These are phyloP conservation scores for Morone saxatilis DNA, from an alignment of 2,113 vertebrate species.

Conservation along the genomic window DNA sequence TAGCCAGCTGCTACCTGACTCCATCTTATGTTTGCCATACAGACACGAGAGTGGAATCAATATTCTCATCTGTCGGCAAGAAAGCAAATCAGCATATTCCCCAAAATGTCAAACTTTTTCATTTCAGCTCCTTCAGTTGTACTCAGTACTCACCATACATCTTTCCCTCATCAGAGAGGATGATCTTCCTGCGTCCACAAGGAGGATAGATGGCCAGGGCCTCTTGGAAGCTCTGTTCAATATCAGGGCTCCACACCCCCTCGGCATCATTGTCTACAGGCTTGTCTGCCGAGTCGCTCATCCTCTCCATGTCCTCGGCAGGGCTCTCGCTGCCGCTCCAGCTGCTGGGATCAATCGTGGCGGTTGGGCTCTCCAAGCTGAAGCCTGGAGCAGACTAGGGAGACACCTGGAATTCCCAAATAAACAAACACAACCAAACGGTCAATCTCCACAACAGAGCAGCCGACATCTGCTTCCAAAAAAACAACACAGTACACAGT, in stretches of 20 bases:
- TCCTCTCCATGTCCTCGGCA: slow-evolving; percentile 98
- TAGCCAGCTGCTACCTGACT: too few species aligned
- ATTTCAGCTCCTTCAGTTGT: background rate
- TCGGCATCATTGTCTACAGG: slow-evolving; percentile 98
- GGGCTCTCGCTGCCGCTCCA: slow-evolving; percentile 99
- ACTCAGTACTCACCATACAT: slow-evolving; percentile 99
- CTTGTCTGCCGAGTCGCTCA: slow-evolving; percentile 99
- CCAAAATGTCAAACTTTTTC: background rate
- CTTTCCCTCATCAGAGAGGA: slow-evolving; percentile 99
- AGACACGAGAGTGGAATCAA: background rate
- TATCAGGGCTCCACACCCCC: slow-evolving; percentile 99
- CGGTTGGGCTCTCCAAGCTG: slow-evolving; percentile 95
- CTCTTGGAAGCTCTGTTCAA: slow-evolving; percentile 99
- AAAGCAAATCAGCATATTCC: background rate
- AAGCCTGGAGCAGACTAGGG: slow-evolving; percentile 94
- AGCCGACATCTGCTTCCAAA: slow-evolving; percentile 42
- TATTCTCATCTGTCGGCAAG: background rate
- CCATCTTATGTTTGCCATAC: background rate
- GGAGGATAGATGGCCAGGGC: slow-evolving; percentile 99
- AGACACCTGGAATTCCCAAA: slow-evolving; percentile 89
- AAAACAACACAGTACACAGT: slow-evolving; percentile 24
- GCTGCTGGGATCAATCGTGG: slow-evolving; percentile 98
- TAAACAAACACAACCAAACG: slow-evolving; percentile 56
- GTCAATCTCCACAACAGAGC: slow-evolving; percentile 52
- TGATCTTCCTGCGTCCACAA: slow-evolving; percentile 98